Evolutionary conservation across 1,140 invertebrate species (phyloP), one percentile per base, ranked within the genome.

Genomic region (Chionoecetes opilio): DNA sequence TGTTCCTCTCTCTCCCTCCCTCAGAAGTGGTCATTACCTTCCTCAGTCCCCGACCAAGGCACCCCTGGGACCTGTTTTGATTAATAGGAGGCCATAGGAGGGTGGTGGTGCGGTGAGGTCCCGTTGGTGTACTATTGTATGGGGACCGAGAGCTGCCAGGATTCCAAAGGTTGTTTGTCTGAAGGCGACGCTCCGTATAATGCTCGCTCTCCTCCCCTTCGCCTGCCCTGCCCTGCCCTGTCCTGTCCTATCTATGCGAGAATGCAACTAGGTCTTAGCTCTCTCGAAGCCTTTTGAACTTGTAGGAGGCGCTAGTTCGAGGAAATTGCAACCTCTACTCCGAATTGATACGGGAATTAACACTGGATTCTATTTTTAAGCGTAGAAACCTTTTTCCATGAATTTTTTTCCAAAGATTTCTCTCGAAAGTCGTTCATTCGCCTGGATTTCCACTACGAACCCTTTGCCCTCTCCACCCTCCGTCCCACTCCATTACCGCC

Each of bases 21-120:
- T 75, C 63, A 75, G 63, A 75, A 75, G 21, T 75, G 63, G 63
- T 75, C 63, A 75, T 75, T 75, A 75, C 63, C 63, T 75, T 75
- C 63, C 63, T n/a, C 2, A 75, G 63, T 75, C 63, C 21, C 63
- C 63, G 63, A 26, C n/a, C 21, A 75, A 75, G 63, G 63, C 63
- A n/a, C 63, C 63, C 63, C 11, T n/a, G 63, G 63, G 63, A 75
- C 63, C 21, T 75, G 63, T 75, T 75, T 26, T 75, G 63, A 75
- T 75, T 75, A 75, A 75, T 75, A 75, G 63, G 63, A 26, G 63
- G 63, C 63, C 63, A 75, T 17, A n/a, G 63, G 63, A 75, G 63
- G 63, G 63, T 26, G 63, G 63, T n/a, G 63, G n/a, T n/a, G 63
- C 63, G 63, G 63, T 75, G 63, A 75, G 63, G 11, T 53, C 63